phyloP scores from a whole-genome alignment of 1,140 invertebrate species.

The Neocloeon triangulifer region DNA sequence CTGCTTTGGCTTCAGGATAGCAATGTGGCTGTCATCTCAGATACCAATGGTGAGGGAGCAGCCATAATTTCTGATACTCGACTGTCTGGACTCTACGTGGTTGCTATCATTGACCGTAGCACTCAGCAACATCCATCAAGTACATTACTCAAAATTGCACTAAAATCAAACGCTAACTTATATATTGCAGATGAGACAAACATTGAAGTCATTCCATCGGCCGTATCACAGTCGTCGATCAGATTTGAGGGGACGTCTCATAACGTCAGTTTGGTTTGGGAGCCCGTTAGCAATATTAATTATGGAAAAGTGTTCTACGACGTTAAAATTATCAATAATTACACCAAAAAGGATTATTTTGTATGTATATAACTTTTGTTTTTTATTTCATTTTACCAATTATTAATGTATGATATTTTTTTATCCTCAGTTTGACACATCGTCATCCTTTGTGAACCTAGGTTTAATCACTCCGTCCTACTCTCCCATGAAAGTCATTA shows the following conservation, averaged over 20 bases:
- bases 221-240: constrained; percentile 34
- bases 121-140: no score
- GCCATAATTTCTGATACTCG: constrained; percentile 40
- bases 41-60: constrained; percentile 47
- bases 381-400: no score
- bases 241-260: constrained; percentile 42
- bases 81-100: constrained; percentile 36
- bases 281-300: constrained; percentile 42
- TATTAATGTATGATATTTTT: no score
- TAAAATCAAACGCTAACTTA: constrained; percentile 1
- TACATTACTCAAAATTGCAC: constrained; percentile 2
- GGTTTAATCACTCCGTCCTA: constrained; percentile 47
- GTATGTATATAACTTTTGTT: no score
- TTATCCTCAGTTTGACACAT: constrained; percentile 12
- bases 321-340: constrained; percentile 36
- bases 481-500: constrained; percentile 36
- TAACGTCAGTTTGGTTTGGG: constrained; percentile 60
- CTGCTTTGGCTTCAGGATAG: constrained; percentile 60
- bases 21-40: constrained; percentile 51
- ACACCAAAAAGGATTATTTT: no score
- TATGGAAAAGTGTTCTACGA: constrained; percentile 67
- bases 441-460: no score
- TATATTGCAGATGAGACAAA: constrained; percentile 13
- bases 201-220: constrained; percentile 40
- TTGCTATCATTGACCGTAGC: constrained; percentile 48